Percentiles rank a stretch among this genome's conserved stretches.
Evolutionary conservation across 1,140 invertebrate species (phyloP).

Genomic region (Zaprionus lachaisei): DNA sequence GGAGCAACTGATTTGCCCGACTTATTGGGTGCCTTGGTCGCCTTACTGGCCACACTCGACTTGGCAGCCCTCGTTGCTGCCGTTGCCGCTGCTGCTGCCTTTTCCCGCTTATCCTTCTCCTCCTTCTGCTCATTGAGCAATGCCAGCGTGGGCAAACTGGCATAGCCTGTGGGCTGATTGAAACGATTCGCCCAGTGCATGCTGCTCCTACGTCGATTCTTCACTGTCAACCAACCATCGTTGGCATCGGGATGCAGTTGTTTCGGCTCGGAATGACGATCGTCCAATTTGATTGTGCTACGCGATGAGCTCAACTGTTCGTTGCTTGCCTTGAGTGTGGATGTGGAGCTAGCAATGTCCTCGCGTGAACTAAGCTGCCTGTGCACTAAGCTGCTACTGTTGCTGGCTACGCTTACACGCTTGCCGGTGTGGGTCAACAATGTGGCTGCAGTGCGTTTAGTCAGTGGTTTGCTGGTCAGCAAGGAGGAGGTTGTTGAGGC

Average conservation of each 20-base stretch:
- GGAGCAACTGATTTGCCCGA: conserved; percentile 53
- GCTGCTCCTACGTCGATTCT: conserved; percentile 86
- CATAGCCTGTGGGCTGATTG: conserved; percentile 88
- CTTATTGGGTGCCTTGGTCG: conserved; percentile 47
- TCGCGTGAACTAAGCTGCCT: conserved; percentile 60
- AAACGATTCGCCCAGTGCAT: conserved; percentile 88
- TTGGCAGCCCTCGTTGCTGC: conserved; percentile 38
- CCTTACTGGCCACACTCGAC: conserved; percentile 18
- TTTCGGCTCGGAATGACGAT: conserved; percentile 78
- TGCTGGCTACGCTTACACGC: conserved; percentile 10
- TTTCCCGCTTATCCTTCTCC: conserved; percentile 54
- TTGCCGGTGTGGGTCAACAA: conserved; percentile 15
- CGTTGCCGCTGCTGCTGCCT: conserved; percentile 21
- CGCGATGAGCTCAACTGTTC: conserved; percentile 66
- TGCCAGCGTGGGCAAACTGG: conserved; percentile 87
- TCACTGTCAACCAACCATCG: conserved; percentile 89
- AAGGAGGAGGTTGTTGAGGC: background rate
- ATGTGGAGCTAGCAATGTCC: conserved; percentile 78
- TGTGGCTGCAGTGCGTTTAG: conserved; percentile 27
- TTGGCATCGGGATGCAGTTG: conserved; percentile 85
- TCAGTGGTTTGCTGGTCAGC: conserved; percentile 15
- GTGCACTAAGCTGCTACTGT: background rate
- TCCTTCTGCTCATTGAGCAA: conserved; percentile 84
- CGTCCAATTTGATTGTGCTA: conserved; percentile 54
- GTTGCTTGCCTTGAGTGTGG: conserved; percentile 80